A percentile compares a stretch with the other conserved stretches of the same genome.
Evolutionary conservation across 2,888 invertebrate genomes (phyloP).

Genomic region (Cremastinae sp.): DNA sequence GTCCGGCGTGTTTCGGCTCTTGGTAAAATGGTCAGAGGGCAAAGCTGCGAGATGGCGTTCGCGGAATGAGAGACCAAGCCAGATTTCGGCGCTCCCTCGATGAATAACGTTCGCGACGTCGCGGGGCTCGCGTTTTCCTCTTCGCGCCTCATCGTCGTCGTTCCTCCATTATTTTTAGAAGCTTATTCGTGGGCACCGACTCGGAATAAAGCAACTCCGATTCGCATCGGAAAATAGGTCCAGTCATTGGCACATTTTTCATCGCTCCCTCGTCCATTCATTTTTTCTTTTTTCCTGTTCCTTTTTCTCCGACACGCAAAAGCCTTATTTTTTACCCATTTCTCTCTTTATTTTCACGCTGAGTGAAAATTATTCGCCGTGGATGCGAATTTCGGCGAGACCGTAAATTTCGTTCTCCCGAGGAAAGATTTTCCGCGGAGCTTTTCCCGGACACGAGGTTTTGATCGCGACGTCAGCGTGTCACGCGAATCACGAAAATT

Average conservation of each 20-base stretch:
- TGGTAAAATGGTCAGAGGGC: conserved; percentile 36
- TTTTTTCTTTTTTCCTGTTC: neutral
- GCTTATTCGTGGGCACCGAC: conserved; percentile 17
- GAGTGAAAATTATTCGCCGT: neutral
- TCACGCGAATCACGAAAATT: conserved; percentile 11
- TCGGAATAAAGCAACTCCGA: conserved; percentile 15
- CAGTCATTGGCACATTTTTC: conserved; percentile 22
- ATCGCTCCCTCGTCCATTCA: neutral
- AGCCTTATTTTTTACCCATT: too few species aligned
- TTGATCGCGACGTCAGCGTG: conserved; percentile 28
- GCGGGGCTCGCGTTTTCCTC: conserved; percentile 28
- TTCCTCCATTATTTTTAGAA: conserved; percentile 50
- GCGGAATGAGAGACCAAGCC: conserved; percentile 32
- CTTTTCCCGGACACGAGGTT: conserved; percentile 58
- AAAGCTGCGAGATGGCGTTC: conserved; percentile 20
- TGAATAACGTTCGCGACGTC: conserved; percentile 37
- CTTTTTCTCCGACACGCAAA: too few species aligned
- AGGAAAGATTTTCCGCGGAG: conserved; percentile 2
- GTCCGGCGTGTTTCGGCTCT: conserved; percentile 36
- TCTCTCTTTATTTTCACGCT: neutral
- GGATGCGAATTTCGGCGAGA: too few species aligned
- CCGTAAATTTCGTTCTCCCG: neutral
- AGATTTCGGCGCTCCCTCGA: conserved; percentile 32
- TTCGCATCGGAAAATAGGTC: neutral
- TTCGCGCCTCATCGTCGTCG: conserved; percentile 12